phyloP scores from a whole-genome alignment of 2,113 vertebrate species.

The Corythaeola cristata region DNA sequence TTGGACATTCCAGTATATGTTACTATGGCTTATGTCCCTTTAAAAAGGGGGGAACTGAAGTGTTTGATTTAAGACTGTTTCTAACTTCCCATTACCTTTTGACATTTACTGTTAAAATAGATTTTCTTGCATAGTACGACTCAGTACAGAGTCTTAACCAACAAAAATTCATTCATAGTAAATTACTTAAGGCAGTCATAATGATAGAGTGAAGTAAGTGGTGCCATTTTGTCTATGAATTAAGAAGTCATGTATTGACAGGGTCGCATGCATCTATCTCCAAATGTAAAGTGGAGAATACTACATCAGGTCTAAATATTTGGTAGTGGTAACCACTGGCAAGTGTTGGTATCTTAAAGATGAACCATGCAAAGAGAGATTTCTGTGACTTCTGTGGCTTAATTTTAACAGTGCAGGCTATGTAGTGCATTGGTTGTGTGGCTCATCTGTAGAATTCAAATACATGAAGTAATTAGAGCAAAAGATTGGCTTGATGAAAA shows the following conservation, averaged over 20 bases:
- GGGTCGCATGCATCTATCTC: neutral
- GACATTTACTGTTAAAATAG: neutral
- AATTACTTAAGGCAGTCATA: neutral
- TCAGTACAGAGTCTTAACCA: neutral
- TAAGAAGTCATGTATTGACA: neutral
- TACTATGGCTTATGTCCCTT: neutral
- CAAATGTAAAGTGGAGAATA: neutral
- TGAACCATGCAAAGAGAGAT: neutral
- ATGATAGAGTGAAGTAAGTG: neutral
- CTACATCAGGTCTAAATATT: neutral
- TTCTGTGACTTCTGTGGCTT: neutral
- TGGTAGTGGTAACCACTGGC: neutral
- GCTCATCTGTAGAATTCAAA: neutral
- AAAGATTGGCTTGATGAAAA: neutral
- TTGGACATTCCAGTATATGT: neutral
- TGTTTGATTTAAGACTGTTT: neutral
- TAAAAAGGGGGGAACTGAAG: neutral
- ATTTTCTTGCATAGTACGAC: neutral
- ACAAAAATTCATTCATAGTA: neutral
- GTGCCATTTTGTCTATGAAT: neutral
- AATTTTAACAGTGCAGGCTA: neutral
- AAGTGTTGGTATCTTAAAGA: neutral
- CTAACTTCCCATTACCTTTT: neutral
- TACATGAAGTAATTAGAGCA: neutral
- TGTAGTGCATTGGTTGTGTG: neutral